phyloP scores from a whole-genome alignment of 2,113 vertebrate species.

The Ctenomys sociabilis region DNA sequence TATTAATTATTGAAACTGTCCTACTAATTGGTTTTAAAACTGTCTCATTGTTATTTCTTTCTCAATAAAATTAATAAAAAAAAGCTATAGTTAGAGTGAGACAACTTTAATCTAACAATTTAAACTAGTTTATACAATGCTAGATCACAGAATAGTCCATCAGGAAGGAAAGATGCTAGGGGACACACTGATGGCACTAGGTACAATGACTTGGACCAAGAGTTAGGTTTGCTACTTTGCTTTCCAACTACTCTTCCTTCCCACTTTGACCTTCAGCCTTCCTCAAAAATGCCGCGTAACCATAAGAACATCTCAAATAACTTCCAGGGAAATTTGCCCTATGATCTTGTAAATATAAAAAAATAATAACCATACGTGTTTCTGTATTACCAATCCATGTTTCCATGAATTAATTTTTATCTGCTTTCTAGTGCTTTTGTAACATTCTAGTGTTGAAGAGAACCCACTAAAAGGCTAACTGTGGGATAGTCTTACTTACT shows the following conservation, averaged over 20 bases:
- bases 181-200: neutral
- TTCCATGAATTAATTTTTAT: neutral
- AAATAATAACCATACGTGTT: neutral
- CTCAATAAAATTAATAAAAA: too few species aligned
- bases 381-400: neutral
- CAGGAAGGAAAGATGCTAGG: neutral
- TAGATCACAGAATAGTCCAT: neutral
- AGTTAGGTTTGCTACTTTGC: neutral
- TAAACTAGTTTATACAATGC: neutral
- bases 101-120: neutral
- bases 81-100: neutral
- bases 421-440: neutral
- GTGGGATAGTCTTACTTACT: neutral
- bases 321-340: neutral
- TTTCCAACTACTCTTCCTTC: neutral
- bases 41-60: too few species aligned
- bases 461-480: neutral
- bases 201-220: neutral
- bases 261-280: neutral
- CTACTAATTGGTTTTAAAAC: too few species aligned
- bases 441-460: neutral
- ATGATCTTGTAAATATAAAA: neutral
- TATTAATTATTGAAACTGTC: too few species aligned
- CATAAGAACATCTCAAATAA: neutral
- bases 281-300: neutral